Evolutionary conservation across 2,113 vertebrate species (phyloP), one percentile per base, ranked within the genome.

Genomic region (Corythornis vintsioides): DNA sequence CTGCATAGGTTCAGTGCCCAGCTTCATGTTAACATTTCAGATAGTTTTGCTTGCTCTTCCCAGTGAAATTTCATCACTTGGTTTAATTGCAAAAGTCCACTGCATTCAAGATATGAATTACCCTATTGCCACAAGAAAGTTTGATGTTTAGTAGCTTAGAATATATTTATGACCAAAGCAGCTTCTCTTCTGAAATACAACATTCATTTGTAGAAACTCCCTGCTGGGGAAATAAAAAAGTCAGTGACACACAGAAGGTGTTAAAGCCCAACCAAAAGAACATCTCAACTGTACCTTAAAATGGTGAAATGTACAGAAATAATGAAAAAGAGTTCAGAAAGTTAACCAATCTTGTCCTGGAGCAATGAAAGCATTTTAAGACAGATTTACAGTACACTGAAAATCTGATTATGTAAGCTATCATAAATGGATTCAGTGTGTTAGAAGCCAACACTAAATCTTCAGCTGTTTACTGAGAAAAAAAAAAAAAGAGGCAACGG

Each of bases 361-460:
- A 93, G 76, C 80, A 90, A 88, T 83, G 61, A 60, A 85, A 83
- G 42, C 48, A 66, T 80, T 93, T 95, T 69, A 91, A 94, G 56
- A 73, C 24, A 75, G 88, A 95, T 95, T 92, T 94, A 92, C 80
- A 90, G 57, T 42, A 43, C 65, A 94, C 60, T 88, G 83, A 90
- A 95, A 92, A 95, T 78, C 76, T 90, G 86, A 94, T 94, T 93
- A 91, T 90, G 65, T 92, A 93, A 94, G 93, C 73, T 57, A 76
- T 71, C 86, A 86, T 95, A 93, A 95, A 93, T 90, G 83, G 61
- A 90, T 92, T 93, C 93, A 60, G 61, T 83, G 75, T 63, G 76
- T 90, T 90, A 74, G 88, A 86, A 86, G 61, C 79, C 76, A 86
- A 60, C 65, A 94, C n/a, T 94, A 94, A 95, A 95, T 96, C 92